A percentile compares a stretch with the other conserved stretches of the same genome.
Conservation (phyloP, 2,888 invertebrate species). For the Drosophila niveifrons region DNA sequence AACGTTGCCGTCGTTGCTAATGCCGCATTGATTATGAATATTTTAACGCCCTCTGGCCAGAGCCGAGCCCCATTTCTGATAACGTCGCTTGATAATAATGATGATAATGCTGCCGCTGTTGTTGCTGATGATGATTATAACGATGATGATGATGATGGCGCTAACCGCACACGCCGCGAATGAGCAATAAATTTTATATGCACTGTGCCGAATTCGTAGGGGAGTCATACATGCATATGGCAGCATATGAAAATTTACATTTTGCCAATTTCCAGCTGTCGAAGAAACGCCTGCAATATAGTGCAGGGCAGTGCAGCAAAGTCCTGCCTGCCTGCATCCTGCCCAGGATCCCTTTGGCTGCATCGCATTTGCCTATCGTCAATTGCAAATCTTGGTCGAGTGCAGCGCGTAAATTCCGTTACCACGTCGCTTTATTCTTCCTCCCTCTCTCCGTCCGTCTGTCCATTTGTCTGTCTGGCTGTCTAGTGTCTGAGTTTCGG, state of each 20-base stretch:
- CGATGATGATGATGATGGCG: slow-evolving; percentile 39
- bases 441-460: slow-evolving; percentile 1
- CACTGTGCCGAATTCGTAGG: slow-evolving; percentile 26
- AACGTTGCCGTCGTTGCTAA: slow-evolving; percentile 52
- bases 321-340: slow-evolving; percentile 2
- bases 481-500: slow-evolving; percentile 10
- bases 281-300: slow-evolving; percentile 31
- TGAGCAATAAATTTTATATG: slow-evolving; percentile 76
- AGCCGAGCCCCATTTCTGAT: slow-evolving; percentile 36
- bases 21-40: slow-evolving; percentile 75
- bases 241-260: slow-evolving; percentile 81
- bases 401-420: slow-evolving; percentile 69
- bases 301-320: background rate
- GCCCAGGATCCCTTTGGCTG: slow-evolving; percentile 27
- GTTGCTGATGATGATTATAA: slow-evolving; percentile 21
- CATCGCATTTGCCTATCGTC: slow-evolving; percentile 56
- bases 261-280: slow-evolving; percentile 83
- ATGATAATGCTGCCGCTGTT: slow-evolving; percentile 24
- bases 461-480: slow-evolving; percentile 10
- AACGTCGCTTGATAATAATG: slow-evolving; percentile 22
- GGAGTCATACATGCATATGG: slow-evolving; percentile 5
- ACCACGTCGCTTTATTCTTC: slow-evolving; percentile 46
- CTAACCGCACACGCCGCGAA: slow-evolving; percentile 55
- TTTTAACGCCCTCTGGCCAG: slow-evolving; percentile 53
- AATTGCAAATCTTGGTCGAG: slow-evolving; percentile 64